Base-by-base conservation (phyloP, 1,140 invertebrate genomes). In the Formica exsecta region DNA sequence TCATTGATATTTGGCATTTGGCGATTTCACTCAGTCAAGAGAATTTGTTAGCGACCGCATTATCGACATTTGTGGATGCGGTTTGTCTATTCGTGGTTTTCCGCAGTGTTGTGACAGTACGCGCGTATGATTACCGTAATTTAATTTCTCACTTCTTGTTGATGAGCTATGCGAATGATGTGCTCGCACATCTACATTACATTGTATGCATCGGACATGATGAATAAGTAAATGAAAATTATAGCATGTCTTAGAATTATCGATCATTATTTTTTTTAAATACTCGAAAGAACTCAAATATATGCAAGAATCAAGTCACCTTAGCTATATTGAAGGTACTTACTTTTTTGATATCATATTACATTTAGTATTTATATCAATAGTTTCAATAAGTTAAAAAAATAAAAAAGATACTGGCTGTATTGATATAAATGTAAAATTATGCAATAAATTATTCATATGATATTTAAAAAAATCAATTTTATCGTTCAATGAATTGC, bases 101-200 rank as follows among this genome's bases (percentile, higher is more conserved):
- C 51, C 36, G 65, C 65, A 25, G 22, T 11, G 29, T 68, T 68
- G 32, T 36, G 51, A 73, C 66, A 59, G 25, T 32, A 59, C 64
- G 22, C 32, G 44, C 51, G 36, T 41, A 51, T 61, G 51, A 81
- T 73, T 73, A 81, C 7, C 51, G 54, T 61, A 73, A 81, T 73
- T 73, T n/a, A 81, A 81, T 61, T 81, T 61, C 38, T 70, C 65
- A 13, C 77, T 61, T 81, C 66, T 81, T 81, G 54, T 36, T 54
- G 9, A 25, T 19, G n/a, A 41, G 32, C 36, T 66, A 29, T 68
- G 36, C 48, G 32, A 51, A 66, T 22, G 36, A 29, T 29, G 44
- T 3, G 41, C 61, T 16, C 13, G n/a, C 25, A 44, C 41, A 44
- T 19, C 16, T 48, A 36, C 64, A 48, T 11, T 25, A 29, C 11